These are phyloP conservation scores for Papilio glaucus DNA, from an alignment of 1,140 invertebrate genomes.

Conservation along the genomic window DNA sequence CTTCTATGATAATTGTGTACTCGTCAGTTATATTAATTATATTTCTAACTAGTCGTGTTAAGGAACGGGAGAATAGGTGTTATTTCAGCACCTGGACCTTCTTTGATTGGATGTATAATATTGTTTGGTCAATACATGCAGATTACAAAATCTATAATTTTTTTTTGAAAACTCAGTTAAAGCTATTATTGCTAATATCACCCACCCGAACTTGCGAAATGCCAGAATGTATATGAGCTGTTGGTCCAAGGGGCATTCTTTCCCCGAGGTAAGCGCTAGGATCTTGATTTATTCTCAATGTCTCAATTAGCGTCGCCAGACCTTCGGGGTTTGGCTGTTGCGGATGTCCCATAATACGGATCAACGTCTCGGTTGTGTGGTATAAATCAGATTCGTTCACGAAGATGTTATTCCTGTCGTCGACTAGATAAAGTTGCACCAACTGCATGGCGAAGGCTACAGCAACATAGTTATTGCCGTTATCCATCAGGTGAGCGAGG, in stretches of 20 bases:
- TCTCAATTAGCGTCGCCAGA: slow-evolving; percentile 89
- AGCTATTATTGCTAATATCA: slow-evolving; percentile 42
- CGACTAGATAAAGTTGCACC: slow-evolving; percentile 93
- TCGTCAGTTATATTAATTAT: too few relatives aligned
- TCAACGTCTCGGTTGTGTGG: slow-evolving; percentile 92
- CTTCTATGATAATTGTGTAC: too few relatives aligned
- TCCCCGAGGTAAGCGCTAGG: slow-evolving; percentile 87
- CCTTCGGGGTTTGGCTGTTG: slow-evolving; percentile 91
- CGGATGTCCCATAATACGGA: slow-evolving; percentile 88
- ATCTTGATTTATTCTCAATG: slow-evolving; percentile 89
- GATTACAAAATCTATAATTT: too few relatives aligned
- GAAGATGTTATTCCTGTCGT: slow-evolving; percentile 91
- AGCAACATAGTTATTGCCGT: slow-evolving; percentile 92
- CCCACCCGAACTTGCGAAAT: slow-evolving; percentile 90
- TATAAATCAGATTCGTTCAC: slow-evolving; percentile 93
- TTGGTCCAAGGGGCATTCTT: slow-evolving; percentile 88
- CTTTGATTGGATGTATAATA: too few relatives aligned
- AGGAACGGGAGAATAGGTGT: too few relatives aligned
- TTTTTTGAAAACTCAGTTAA: neutral
- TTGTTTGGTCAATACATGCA: too few relatives aligned
- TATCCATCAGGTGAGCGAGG: slow-evolving; percentile 94
- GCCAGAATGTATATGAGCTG: slow-evolving; percentile 96
- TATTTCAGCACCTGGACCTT: too few relatives aligned
- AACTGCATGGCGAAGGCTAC: slow-evolving; percentile 96
- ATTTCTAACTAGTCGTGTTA: too few relatives aligned